phyloP scores from a whole-genome alignment of 2,888 invertebrate species.

The Ophraella communa region DNA sequence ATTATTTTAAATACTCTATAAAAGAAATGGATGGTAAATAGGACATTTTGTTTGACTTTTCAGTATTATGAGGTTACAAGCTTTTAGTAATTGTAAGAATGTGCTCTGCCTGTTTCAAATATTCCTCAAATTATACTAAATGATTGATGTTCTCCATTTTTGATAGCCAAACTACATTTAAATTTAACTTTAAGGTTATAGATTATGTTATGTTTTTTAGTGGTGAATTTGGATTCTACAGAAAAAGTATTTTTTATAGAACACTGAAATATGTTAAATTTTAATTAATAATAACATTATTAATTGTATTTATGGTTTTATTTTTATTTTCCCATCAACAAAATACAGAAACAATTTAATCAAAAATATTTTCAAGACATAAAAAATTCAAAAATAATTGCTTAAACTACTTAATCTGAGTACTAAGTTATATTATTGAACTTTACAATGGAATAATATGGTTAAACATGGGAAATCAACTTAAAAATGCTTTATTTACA shows the following conservation, averaged over 20 bases:
- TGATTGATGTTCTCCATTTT: slow-evolving; percentile 14
- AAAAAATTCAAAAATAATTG: background rate
- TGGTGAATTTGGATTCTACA: slow-evolving; percentile 26
- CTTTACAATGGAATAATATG: no score
- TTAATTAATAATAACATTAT: slow-evolving; percentile 28
- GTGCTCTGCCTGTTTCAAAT: background rate
- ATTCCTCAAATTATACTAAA: background rate
- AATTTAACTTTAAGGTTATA: slow-evolving; percentile 17
- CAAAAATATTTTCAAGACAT: background rate
- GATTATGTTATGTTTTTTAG: slow-evolving; percentile 25
- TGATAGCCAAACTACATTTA: slow-evolving; percentile 20
- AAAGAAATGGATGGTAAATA: background rate
- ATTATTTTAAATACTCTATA: background rate
- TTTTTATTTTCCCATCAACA: background rate
- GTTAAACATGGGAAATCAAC: background rate
- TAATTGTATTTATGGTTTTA: slow-evolving; percentile 12
- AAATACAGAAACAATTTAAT: background rate
- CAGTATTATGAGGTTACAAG: background rate
- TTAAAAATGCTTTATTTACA: background rate
- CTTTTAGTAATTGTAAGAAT: background rate
- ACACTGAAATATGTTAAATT: slow-evolving; percentile 29
- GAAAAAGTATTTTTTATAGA: slow-evolving; percentile 28
- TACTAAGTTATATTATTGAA: no score
- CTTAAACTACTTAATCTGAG: no score
- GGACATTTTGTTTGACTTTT: background rate